Evolutionary conservation across 1,140 invertebrate genomes (phyloP).

Genomic region (Nebria ingens): DNA sequence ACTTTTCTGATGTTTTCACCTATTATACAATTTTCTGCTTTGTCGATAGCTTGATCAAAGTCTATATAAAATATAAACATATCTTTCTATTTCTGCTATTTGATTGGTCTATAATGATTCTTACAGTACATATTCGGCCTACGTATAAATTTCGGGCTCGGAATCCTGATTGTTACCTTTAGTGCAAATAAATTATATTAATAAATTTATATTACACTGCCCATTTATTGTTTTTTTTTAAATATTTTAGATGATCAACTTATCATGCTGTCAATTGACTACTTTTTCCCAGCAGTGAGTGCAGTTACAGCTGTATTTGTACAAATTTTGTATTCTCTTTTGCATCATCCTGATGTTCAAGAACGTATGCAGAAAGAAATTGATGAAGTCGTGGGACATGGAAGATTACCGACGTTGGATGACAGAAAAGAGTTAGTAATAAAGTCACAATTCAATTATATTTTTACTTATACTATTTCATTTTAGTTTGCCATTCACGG

Average conservation of each 20-base stretch:
- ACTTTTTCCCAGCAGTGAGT: conserved; percentile 52
- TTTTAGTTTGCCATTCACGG: conserved; percentile 39
- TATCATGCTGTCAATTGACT: conserved; percentile 38
- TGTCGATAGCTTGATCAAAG: no score
- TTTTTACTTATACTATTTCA: no score
- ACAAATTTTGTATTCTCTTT: conserved; percentile 43
- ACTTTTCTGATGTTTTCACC: no score
- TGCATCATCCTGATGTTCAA: conserved; percentile 46
- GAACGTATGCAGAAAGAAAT: conserved; percentile 47
- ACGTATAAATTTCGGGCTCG: no score
- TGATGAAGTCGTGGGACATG: conserved; percentile 38
- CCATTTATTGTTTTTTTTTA: no score
- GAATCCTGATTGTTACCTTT: no score
- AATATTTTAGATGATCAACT: conserved; percentile 43
- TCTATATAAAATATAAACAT: no score
- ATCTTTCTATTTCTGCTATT: no score
- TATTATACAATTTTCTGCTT: no score
- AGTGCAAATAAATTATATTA: conserved; percentile 17
- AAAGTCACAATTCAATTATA: no score
- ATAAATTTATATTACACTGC: no score
- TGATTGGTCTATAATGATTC: conserved; percentile 20
- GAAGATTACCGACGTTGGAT: conserved; percentile 31
- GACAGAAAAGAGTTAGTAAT: conserved; percentile 33
- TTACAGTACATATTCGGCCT: conserved; percentile 21
- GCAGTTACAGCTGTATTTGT: conserved; percentile 51